Base-by-base conservation (phyloP, 2,888 invertebrate species). In the Troglohyphantes excavatus region DNA sequence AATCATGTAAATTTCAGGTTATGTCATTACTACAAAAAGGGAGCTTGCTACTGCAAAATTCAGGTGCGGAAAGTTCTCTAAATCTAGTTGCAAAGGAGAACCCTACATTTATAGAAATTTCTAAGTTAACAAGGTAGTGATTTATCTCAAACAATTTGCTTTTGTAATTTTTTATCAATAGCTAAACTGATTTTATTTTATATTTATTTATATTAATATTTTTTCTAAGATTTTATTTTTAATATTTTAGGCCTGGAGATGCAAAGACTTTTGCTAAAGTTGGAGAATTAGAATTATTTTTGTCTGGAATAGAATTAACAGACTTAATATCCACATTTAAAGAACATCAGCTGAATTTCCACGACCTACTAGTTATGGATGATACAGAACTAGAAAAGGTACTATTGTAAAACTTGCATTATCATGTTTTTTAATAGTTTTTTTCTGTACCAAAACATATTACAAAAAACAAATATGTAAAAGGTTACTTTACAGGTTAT, bases 381-480 rank as follows among this genome's bases (percentile, higher is more conserved):
- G 94, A 94, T 43, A 92, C 93, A 33, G 94, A 94, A 87, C 92
- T 94, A 0, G 92, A 93, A 76, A 93, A 93, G 92, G 93, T 93
- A 90, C 90, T 83, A 3, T 2, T 0, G 3, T 63, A 23, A 59
- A 11, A 43, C 39, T 39, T 6, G n/a, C n/a, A n/a, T n/a, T n/a
- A n/a, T n/a, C n/a, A n/a, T n/a, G n/a, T n/a, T n/a, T 43, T 43
- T 43, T 43, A 43, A 17, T n/a, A 19, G 13, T n/a, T 59, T 59
- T 17, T 9, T 59, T 39, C 6, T 6, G 39, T 39, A 6, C 39
- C 3, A 39, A 6, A 39, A 6, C 9, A 39, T 6, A 39, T 39
- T 39, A 39, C 3, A 39, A 39, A 39, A 6, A 3, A 39, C 39
- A 6, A 6, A 39, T 39, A 9, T 39, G 39, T 39, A 9, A 39